Evolutionary conservation across 30 jellyfish, hydroid and myxozoan species (phyloP), one percentile per base, ranked within the genome.

Genomic region (Phacellophora camtschatica): DNA sequence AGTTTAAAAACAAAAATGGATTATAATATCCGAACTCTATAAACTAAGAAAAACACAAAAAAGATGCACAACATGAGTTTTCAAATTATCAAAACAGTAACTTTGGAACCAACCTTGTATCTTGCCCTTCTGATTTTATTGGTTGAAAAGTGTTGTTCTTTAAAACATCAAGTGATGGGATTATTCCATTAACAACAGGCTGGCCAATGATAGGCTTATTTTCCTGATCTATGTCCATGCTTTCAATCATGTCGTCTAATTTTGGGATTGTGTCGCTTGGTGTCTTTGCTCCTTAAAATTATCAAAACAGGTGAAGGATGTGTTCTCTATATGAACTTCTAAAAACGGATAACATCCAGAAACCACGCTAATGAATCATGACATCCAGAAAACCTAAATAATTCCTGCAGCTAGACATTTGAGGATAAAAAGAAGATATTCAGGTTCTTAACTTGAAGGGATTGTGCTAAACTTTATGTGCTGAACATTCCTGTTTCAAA

Each of bases 51-150:
- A 46, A 0, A 28, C 4, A 46, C 27, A 9, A 46, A 46, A 46
- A 13, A 28, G 61, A 16, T 12, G 61, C 20, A 16, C 9, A 41
- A 41, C 55, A 13, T 10, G 0, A 9, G 5, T 51, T 5, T 5
- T 27, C 53, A 4, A 19, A 48, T 11, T 30, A n/a, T 10, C 57
- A 13, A 2, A 20, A 46, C 4, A 11, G 20, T 46, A 29, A 9
- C 9, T 22, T 15, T 12, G 4, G 3, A 28, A 45, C 77, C 22
- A 46, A 87, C 96, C 96, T 70, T 2, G 96, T 71, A 20, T 67
- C 92, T 34, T 67, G 84, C 15, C 87, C 96, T 65, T 87, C 96
- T 2, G 96, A 65, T 35, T 87, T 87, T 59, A 87, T 87, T 29
- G 96, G 96, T 39, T 77, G 91, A 57, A 87, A 87, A 16, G 76